Evolutionary conservation across 2,797 vertebrate genomes (phyloP).

Genomic region (Tapera naevia): DNA sequence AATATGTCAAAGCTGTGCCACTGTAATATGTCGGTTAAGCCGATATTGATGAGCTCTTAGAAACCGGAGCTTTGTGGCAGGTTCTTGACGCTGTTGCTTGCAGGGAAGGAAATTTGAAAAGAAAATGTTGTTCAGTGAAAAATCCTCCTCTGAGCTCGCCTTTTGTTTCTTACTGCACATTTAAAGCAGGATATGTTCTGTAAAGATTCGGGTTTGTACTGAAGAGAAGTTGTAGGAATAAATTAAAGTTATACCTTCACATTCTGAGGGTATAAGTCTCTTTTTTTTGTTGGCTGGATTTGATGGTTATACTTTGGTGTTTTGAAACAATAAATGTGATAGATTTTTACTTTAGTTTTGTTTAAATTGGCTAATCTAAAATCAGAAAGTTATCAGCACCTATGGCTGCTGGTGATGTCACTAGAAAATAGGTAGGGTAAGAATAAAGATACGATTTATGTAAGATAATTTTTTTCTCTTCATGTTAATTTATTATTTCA

Average conservation of each 20-base stretch:
- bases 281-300: neutral
- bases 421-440: conserved; percentile 11
- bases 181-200: neutral
- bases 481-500: neutral
- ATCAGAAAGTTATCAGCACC: conserved; percentile 9
- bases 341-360: neutral
- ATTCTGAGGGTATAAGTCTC: neutral
- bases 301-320: neutral
- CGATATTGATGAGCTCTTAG: neutral
- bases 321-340: neutral
- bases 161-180: neutral
- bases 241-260: neutral
- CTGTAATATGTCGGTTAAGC: neutral
- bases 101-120: neutral
- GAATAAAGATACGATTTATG: neutral
- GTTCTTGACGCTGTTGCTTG: neutral
- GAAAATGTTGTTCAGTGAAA: neutral
- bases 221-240: neutral
- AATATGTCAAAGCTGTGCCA: neutral
- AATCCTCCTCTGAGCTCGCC: neutral
- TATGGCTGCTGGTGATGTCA: neutral
- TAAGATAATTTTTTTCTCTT: neutral
- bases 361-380: conserved; percentile 41
- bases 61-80: neutral
- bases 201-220: neutral